phyloP scores from a whole-genome alignment of 2,797 vertebrate genomes.

The Artibeus jamaicensis region DNA sequence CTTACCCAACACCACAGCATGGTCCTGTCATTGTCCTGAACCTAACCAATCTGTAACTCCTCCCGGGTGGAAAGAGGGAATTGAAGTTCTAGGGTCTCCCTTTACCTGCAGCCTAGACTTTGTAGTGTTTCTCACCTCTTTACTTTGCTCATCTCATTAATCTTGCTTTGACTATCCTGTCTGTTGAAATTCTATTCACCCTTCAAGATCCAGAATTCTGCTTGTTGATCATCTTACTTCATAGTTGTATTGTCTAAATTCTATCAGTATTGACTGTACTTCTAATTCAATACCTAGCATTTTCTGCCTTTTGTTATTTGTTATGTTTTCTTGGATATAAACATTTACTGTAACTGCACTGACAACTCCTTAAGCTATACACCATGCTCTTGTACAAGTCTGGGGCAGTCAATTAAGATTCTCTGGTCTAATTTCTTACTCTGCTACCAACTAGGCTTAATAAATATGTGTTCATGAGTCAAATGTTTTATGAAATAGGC shows the following conservation, averaged over 20 bases:
- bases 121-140: background rate
- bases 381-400: background rate
- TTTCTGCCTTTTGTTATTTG: background rate
- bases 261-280: background rate
- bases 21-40: background rate
- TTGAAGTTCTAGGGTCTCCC: background rate
- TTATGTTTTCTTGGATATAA: background rate
- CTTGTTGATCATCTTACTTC: background rate
- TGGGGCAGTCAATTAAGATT: conserved; percentile 33
- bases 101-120: background rate
- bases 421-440: background rate
- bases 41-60: background rate
- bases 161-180: background rate
- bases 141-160: background rate
- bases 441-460: background rate
- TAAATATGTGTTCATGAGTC: conserved; percentile 24
- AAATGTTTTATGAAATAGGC: conserved; percentile 2
- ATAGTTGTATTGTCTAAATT: background rate
- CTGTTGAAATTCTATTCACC: background rate
- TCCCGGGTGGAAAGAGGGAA: background rate
- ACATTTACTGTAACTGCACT: background rate
- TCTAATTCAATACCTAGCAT: background rate
- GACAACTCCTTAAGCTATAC: background rate
- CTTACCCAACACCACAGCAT: background rate
- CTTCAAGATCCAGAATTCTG: conserved; percentile 27